Evolutionary conservation across 2,797 vertebrate genomes (phyloP).

Genomic region (Steatocranus sp.): DNA sequence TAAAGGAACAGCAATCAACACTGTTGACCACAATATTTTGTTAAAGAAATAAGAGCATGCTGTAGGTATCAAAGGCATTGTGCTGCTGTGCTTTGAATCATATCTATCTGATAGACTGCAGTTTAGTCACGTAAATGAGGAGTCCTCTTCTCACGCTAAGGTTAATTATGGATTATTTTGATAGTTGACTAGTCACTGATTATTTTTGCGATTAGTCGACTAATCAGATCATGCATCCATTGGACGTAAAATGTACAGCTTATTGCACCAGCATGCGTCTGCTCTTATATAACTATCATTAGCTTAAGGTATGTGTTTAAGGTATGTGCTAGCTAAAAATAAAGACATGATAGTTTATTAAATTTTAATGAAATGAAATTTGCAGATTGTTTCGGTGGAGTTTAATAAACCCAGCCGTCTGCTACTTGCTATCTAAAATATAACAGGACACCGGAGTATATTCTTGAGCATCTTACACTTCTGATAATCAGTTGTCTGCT

Average conservation of each 20-base stretch:
- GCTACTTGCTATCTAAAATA: background rate
- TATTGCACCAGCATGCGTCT: background rate
- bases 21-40: background rate
- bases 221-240: background rate
- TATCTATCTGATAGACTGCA: background rate
- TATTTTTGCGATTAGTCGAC: background rate
- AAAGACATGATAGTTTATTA: background rate
- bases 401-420: background rate
- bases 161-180: background rate
- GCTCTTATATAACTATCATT: background rate
- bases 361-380: background rate
- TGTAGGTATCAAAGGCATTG: background rate
- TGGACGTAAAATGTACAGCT: background rate
- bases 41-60: background rate
- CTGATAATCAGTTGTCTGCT: background rate
- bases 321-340: background rate
- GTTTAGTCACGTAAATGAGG: background rate
- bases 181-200: background rate
- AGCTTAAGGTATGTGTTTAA: background rate
- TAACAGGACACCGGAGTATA: background rate
- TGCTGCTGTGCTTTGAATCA: background rate
- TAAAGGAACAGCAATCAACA: background rate
- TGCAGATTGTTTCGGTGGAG: background rate
- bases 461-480: background rate
- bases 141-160: background rate